Base-by-base conservation (phyloP, 2,113 vertebrate species). In the Epinephelus lanceolatus region DNA sequence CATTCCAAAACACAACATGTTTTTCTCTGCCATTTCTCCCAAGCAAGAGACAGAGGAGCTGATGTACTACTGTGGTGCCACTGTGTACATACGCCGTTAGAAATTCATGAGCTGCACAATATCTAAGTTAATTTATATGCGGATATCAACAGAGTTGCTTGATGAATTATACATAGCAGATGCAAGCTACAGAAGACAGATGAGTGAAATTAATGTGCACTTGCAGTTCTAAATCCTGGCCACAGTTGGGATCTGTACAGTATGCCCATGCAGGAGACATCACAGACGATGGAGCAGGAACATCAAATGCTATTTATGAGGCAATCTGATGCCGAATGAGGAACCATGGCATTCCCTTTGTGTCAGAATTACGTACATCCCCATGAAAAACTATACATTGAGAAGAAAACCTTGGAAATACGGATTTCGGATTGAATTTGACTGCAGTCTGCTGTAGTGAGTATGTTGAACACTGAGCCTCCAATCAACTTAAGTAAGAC, bases 81-180 rank as follows among this genome's bases (percentile, higher is more conserved):
- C 75, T 71, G 83, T 82, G 85, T 88, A 86, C 87, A 83, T 77
- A 80, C 27, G 12, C 47, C 14, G 55, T 86, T 83, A 86, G 78
- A 93, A 88, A 93, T 92, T 89, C 90, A 94, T 90, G 89, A 92
- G 89, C 86, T 67, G 89, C 86, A 88, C 84, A 86, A 92, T 86
- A 90, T 89, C 81, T 17, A 81, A 92, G 80, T 91, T 91, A 81
- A 92, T 93, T 91, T 87, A 92, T 90, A 91, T 90, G 91, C 91
- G 60, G 86, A 83, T 90, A 93, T 89, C 88, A 88, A 89, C 89
- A 80, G 84, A 84, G 84, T 86, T 83, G 69, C 87, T 85, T 91
- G 84, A 94, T 94, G 89, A 94, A 93, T 94, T 92, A 93, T 91
- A 90, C 90, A 93, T 91, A 4, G 83, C 88, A 88, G 74, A 92